Evolutionary conservation across 2,888 invertebrate genomes (phyloP).

Genomic region (Tanypteryx hageni): DNA sequence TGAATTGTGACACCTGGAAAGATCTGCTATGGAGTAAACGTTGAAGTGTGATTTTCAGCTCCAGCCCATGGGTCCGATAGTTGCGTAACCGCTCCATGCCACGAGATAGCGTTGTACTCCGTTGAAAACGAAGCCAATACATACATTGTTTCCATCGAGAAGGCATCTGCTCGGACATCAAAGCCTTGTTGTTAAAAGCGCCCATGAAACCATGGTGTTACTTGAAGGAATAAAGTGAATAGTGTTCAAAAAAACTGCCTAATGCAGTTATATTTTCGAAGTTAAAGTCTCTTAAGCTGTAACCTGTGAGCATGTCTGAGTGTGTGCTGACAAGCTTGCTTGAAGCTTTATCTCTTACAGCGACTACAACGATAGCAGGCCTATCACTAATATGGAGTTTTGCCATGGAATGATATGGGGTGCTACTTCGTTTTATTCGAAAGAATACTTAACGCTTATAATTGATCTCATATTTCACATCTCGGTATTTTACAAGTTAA

Average conservation of each 20-base stretch:
- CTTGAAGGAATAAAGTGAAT: slow-evolving; percentile 50
- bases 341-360: slow-evolving; percentile 15
- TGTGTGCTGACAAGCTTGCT: slow-evolving; percentile 30
- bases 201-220: slow-evolving; percentile 48
- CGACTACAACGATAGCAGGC: slow-evolving; percentile 62
- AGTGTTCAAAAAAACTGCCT: slow-evolving; percentile 46
- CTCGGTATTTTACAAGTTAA: slow-evolving; percentile 45
- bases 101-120: slow-evolving; percentile 44
- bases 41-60: background rate
- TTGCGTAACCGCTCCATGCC: slow-evolving; percentile 12
- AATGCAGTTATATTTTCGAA: slow-evolving; percentile 52
- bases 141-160: slow-evolving; percentile 46
- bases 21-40: slow-evolving; percentile 11
- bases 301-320: slow-evolving; percentile 48
- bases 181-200: slow-evolving; percentile 63
- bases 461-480: slow-evolving; percentile 58
- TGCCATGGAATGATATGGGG: slow-evolving; percentile 59
- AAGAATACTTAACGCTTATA: slow-evolving; percentile 63
- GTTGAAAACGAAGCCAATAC: slow-evolving; percentile 46
- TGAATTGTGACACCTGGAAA: slow-evolving; percentile 41
- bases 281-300: slow-evolving; percentile 52
- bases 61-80: slow-evolving; percentile 37
- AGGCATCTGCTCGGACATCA: slow-evolving; percentile 56
- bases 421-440: slow-evolving; percentile 60
- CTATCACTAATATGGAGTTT: slow-evolving; percentile 60